Conservation (phyloP, 2,888 invertebrate genomes). For the Steromphala cineraria region DNA sequence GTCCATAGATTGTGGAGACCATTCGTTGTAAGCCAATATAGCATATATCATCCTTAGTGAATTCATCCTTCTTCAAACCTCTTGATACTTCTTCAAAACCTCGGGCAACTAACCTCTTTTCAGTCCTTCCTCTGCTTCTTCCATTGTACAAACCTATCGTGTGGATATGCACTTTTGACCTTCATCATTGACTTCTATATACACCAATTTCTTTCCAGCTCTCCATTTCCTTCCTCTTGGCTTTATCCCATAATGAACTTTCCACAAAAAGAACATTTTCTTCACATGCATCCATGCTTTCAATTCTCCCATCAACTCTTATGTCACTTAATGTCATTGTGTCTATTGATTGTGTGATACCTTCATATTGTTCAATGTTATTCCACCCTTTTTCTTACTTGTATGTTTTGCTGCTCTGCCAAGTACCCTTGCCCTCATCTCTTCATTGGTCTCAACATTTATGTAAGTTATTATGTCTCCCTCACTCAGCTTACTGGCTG, state of each 20-base stretch:
- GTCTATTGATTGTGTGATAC: background rate
- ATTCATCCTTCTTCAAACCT: constrained; percentile 2
- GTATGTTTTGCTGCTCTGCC: constrained; percentile 32
- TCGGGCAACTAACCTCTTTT: constrained; percentile 22
- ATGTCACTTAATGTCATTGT: background rate
- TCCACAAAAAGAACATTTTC: background rate
- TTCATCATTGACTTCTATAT: background rate
- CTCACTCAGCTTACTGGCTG: too few species aligned
- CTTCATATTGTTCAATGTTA: constrained; percentile 17
- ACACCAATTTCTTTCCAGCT: background rate
- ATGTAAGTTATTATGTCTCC: background rate
- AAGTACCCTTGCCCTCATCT: background rate
- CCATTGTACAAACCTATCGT: constrained; percentile 23
- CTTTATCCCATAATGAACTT: background rate
- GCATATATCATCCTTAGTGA: background rate
- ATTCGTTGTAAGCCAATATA: background rate
- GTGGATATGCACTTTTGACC: constrained; percentile 11
- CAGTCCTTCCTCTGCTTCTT: background rate
- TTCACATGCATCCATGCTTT: background rate
- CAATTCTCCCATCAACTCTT: background rate
- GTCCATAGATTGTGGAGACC: constrained; percentile 5
- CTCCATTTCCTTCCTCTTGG: background rate
- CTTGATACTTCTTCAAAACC: constrained; percentile 24
- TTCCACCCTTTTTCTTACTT: constrained; percentile 34
- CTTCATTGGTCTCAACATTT: background rate